Evolutionary conservation across 92 coral and sea anemone genomes (phyloP).

Genomic region (Isaurus tuberculatus): DNA sequence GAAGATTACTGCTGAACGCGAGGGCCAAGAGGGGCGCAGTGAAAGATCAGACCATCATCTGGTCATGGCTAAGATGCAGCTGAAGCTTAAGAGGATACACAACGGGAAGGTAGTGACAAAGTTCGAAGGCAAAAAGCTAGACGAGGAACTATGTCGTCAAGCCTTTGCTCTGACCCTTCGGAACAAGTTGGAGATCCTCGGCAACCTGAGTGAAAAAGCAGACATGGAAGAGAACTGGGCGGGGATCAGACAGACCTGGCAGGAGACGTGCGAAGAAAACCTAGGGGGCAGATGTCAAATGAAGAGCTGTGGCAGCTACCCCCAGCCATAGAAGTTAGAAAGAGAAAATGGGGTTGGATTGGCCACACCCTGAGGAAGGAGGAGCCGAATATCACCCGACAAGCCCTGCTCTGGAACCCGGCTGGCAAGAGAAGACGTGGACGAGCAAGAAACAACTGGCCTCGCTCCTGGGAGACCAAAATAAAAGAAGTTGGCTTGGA

Average conservation of each 20-base stretch:
- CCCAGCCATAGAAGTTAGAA: no score
- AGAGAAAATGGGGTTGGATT: no score
- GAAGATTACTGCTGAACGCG: neutral
- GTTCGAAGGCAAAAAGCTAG: neutral
- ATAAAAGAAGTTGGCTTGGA: no score
- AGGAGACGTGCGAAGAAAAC: neutral
- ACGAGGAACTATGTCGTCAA: neutral
- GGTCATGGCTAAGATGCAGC: neutral
- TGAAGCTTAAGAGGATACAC: neutral
- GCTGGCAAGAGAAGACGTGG: no score
- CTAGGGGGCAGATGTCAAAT: neutral
- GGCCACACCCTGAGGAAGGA: no score
- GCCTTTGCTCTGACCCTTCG: neutral
- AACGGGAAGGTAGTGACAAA: neutral
- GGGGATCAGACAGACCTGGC: conserved; percentile 4
- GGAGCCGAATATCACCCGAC: no score
- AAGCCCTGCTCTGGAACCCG: no score
- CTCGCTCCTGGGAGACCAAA: no score
- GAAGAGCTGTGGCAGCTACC: neutral
- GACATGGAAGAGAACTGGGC: neutral
- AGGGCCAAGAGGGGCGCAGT: neutral
- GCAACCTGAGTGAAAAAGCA: neutral
- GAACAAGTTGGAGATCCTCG: neutral
- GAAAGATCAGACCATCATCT: neutral
- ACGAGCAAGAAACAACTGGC: no score